phyloP scores from a whole-genome alignment of 2,797 vertebrate genomes.

The Anguilla obscura region DNA sequence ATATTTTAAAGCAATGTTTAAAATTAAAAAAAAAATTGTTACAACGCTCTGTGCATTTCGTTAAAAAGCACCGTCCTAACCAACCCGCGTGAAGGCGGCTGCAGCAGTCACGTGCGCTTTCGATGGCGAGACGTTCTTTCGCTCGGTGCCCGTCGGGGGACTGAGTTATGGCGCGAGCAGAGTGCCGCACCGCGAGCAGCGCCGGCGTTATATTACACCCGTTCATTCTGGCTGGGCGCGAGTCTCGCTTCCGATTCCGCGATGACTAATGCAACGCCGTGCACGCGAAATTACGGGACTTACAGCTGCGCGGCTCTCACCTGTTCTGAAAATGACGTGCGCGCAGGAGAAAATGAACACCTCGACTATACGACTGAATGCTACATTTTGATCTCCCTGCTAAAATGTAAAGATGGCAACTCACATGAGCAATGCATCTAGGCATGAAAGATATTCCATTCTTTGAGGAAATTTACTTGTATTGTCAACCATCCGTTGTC shows the following conservation, averaged over 20 bases:
- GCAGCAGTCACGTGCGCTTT: not conserved
- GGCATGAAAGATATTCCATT: not conserved
- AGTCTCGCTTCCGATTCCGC: slow-evolving; percentile 48
- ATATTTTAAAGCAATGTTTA: no score
- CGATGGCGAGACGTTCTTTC: not conserved
- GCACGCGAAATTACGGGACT: slow-evolving; percentile 29
- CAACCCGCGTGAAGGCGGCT: no score
- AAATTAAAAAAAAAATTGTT: no score
- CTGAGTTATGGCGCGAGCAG: slow-evolving; percentile 12
- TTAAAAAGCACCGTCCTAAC: not conserved
- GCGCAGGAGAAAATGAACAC: not conserved
- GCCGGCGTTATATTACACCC: slow-evolving; percentile 36
- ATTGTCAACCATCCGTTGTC: not conserved
- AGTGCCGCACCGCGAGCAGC: not conserved
- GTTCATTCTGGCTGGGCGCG: slow-evolving; percentile 36
- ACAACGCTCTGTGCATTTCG: no score
- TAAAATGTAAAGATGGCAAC: not conserved
- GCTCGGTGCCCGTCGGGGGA: not conserved
- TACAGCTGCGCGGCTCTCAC: not conserved
- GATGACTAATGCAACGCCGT: slow-evolving; percentile 49
- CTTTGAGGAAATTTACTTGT: not conserved
- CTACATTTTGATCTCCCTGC: not conserved
- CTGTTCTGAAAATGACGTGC: not conserved
- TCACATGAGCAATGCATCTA: not conserved
- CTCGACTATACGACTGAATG: not conserved